Conservation (phyloP, 2,888 invertebrate genomes). For the Idaea biselata region DNA sequence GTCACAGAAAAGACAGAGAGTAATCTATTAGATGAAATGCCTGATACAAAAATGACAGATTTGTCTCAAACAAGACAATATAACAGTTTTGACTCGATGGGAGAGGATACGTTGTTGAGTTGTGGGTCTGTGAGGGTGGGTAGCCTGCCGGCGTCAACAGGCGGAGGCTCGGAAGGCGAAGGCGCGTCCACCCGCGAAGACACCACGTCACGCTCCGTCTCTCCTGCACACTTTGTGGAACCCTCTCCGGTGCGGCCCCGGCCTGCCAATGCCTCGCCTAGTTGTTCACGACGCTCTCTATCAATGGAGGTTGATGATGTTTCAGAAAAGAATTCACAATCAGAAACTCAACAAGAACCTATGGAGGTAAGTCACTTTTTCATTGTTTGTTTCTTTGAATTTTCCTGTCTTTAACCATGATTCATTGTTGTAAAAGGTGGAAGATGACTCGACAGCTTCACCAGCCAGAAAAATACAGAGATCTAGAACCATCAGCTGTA, state of each 20-base stretch:
- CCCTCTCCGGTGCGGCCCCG: constrained; percentile 66
- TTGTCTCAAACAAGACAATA: constrained; percentile 74
- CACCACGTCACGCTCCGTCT: constrained; percentile 70
- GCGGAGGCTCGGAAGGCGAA: constrained; percentile 60
- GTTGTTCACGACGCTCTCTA: constrained; percentile 69
- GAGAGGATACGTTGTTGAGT: constrained; percentile 68
- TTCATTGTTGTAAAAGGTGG: constrained; percentile 48
- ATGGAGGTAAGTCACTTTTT: constrained; percentile 62
- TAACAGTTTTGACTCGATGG: constrained; percentile 75
- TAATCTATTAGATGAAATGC: constrained; percentile 74
- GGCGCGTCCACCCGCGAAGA: constrained; percentile 63
- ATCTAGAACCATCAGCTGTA: constrained; percentile 72
- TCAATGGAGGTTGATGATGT: constrained; percentile 77
- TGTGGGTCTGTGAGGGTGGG: constrained; percentile 71
- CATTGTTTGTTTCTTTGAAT: constrained; percentile 1
- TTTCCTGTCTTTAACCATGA: background rate
- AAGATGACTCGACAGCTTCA: constrained; percentile 71
- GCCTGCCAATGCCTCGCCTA: constrained; percentile 64
- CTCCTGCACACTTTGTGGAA: constrained; percentile 73
- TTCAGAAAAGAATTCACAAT: constrained; percentile 70
- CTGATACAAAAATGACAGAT: constrained; percentile 78
- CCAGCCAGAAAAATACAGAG: constrained; percentile 69
- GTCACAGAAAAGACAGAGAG: constrained; percentile 74
- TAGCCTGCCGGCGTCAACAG: constrained; percentile 63
- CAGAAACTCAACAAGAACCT: constrained; percentile 64